These are phyloP conservation scores for Gallinago nigripennis DNA, from an alignment of 2,797 vertebrate genomes.

Conservation along the genomic window DNA sequence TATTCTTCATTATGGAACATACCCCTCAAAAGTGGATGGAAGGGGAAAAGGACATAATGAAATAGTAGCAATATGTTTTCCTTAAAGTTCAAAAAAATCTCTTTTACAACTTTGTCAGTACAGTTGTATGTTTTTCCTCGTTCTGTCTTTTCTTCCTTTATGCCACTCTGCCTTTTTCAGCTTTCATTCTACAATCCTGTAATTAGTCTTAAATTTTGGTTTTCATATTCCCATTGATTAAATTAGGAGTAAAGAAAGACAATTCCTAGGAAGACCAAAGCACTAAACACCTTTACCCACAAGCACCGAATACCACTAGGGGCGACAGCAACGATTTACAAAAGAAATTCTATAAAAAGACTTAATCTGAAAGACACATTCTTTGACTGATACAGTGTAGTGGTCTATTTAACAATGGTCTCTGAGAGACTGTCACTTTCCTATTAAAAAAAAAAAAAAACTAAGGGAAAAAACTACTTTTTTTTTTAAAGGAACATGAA, in stretches of 20 bases:
- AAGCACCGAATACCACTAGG: background rate
- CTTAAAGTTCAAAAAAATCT: background rate
- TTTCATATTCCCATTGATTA: background rate
- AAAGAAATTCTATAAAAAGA: background rate
- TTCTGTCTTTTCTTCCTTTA: background rate
- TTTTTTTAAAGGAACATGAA: background rate
- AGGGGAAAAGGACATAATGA: background rate
- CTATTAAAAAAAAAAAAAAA: background rate
- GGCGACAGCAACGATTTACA: fast-evolving
- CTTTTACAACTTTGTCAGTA: background rate
- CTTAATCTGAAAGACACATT: background rate
- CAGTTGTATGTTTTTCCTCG: background rate
- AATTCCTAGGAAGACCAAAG: background rate
- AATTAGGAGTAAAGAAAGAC: background rate
- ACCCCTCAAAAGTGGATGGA: background rate
- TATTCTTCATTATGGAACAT: background rate
- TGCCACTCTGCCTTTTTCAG: background rate
- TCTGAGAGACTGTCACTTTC: background rate
- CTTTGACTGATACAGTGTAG: background rate
- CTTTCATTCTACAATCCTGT: background rate
- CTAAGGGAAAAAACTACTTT: background rate
- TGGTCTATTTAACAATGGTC: background rate
- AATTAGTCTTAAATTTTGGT: background rate
- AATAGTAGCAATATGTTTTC: background rate
- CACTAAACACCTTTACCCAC: background rate